These are phyloP conservation scores for Accipiter cooperii DNA, from an alignment of 2,113 vertebrate species.

Conservation along the genomic window DNA sequence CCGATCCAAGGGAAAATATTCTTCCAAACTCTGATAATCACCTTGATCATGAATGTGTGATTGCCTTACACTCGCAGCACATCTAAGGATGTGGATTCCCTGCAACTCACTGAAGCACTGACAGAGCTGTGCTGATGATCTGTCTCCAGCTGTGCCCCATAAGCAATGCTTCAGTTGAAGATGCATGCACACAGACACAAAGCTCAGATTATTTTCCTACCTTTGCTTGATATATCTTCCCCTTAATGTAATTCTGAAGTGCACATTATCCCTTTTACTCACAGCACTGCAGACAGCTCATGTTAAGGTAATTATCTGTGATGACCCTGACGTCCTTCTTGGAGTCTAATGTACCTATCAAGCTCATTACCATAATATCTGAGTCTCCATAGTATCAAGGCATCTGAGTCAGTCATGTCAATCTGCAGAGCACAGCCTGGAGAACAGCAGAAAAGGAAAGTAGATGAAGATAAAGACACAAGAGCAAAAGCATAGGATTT, in stretches of 20 bases:
- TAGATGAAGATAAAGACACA: neutral
- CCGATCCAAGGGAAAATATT: neutral
- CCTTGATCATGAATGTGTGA: neutral
- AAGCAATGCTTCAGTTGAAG: neutral
- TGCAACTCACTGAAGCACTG: neutral
- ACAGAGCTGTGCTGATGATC: neutral
- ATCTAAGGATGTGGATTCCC: neutral
- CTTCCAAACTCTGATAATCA: neutral
- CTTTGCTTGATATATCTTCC: neutral
- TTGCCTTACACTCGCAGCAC: neutral
- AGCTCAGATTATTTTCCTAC: neutral
- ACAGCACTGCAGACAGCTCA: neutral
- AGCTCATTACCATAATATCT: conserved; percentile 10
- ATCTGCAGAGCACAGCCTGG: neutral
- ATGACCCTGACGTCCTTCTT: conserved; percentile 31
- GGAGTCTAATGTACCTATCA: neutral
- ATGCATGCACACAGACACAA: neutral
- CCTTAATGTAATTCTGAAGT: neutral
- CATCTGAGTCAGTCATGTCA: neutral
- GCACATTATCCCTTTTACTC: conserved; percentile 18
- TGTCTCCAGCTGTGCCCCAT: neutral
- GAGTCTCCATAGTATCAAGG: neutral
- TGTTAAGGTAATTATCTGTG: conserved; percentile 26
- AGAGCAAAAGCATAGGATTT: neutral
- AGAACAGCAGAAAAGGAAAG: neutral